Percentiles rank a stretch among this genome's conserved stretches.
Evolutionary conservation across 2,888 invertebrate species (phyloP).

Genomic region (Idaea straminata): DNA sequence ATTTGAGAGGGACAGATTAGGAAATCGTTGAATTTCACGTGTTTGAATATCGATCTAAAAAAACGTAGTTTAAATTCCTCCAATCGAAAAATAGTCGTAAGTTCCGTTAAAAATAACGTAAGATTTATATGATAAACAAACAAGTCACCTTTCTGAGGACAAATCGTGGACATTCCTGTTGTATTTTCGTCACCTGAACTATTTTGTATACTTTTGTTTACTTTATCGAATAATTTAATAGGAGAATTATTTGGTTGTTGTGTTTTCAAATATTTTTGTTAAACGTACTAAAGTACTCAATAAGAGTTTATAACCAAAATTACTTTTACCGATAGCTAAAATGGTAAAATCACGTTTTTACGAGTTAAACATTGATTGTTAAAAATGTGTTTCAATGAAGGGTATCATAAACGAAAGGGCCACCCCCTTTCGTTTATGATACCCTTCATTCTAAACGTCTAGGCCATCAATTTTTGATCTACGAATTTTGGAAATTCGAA

Average conservation of each 20-base stretch:
- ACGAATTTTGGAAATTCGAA: too few relatives aligned
- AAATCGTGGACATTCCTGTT: background rate
- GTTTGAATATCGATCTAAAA: background rate
- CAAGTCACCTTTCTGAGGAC: background rate
- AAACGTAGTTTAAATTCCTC: background rate
- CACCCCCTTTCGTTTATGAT: too few relatives aligned
- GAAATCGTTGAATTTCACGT: background rate
- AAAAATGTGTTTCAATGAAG: too few relatives aligned
- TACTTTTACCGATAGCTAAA: too few relatives aligned
- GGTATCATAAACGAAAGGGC: too few relatives aligned
- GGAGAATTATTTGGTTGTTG: background rate
- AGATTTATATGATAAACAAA: background rate
- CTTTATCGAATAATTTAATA: background rate
- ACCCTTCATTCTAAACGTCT: too few relatives aligned
- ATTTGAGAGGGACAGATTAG: background rate
- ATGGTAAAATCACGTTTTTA: too few relatives aligned
- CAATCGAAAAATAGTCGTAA: constrained; percentile 1
- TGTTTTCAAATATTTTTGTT: background rate
- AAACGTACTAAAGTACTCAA: too few relatives aligned
- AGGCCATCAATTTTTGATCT: too few relatives aligned
- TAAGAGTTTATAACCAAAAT: too few relatives aligned
- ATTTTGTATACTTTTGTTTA: background rate
- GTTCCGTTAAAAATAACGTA: background rate
- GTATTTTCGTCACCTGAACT: constrained; percentile 1
- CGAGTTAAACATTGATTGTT: too few relatives aligned